Evolutionary conservation across 2,113 vertebrate genomes (phyloP), one percentile per base, ranked within the genome.

Genomic region (Proteles cristata): DNA sequence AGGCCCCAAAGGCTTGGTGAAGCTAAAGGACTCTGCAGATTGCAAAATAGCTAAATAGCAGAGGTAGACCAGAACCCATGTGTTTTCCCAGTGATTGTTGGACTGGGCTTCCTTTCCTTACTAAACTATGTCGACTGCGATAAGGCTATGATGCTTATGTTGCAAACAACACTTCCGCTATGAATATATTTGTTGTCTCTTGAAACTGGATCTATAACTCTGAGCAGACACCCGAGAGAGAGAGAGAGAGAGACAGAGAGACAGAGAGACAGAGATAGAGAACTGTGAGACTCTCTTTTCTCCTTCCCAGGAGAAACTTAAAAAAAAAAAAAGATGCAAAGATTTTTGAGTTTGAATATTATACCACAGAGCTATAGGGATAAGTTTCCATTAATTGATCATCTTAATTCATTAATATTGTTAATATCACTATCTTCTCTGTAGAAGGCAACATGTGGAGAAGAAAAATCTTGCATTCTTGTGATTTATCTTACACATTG

Each of bases 191-290:
- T 74, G 21, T 17, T 65, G 11, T 63, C 39, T 68, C 43, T 80
- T 90, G 55, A 83, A 93, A 66, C 2, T 83, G 11, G 95, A 77
- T 76, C 94, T 45, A 50, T 43, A 88, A 69, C 71, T 94, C 43
- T 77, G 11, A 90, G 55, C 12, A 94, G 48, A 95, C 7, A 71
- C 4, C 19, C 2, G 58, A 28, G 80, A 31, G 1, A 14, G 19
- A 55, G 17, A 55, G 53, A 19, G 53, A 55, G 53, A 69, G 53
- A 76, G 15, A 83, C 0, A 23, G 23, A 33, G 33, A 58, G 1
- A n/a, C 0, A 71, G 10, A 33, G 1, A 2, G 55, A 77, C 7
- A 79, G 68, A 71, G 7, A 58, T 74, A 91, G 8, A 35, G 66
- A 85, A 58, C 25, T 11, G 9, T 71, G 3, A 81, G 31, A 31